These are phyloP conservation scores for Pyrgus malvae DNA, from an alignment of 2,888 invertebrate species.

Conservation along the genomic window DNA sequence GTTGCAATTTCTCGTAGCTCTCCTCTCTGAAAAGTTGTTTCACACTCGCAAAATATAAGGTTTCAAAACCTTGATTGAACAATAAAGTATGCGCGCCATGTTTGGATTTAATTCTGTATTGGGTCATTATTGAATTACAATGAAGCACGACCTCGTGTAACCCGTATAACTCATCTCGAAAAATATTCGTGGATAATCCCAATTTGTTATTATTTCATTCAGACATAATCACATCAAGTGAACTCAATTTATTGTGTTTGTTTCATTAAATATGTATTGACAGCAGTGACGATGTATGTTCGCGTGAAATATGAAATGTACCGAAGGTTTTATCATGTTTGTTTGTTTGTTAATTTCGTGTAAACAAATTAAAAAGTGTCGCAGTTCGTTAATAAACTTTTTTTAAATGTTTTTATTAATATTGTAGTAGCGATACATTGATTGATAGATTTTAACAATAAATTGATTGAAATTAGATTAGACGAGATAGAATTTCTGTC, in stretches of 20 bases:
- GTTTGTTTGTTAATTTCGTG: conserved; percentile 17
- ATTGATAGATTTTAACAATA: no score
- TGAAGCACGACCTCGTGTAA: background rate
- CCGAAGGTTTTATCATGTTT: conserved; percentile 13
- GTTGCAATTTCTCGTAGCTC: no score
- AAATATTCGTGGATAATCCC: conserved; percentile 2
- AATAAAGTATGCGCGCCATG: no score
- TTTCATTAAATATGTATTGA: conserved; percentile 38
- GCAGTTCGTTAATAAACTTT: background rate
- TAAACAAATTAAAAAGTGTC: conserved; percentile 16
- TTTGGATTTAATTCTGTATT: background rate
- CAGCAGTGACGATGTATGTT: conserved; percentile 22
- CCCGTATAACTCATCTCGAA: background rate
- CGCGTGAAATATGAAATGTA: conserved; percentile 30
- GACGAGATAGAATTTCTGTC: no score
- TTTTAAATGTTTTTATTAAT: no score
- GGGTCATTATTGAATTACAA: background rate
- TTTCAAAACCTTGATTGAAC: no score
- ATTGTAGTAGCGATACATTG: no score
- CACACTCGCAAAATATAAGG: no score
- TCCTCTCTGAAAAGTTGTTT: no score
- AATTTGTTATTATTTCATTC: conserved; percentile 23
- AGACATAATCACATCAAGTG: conserved; percentile 32
- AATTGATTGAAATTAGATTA: no score
- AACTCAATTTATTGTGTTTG: conserved; percentile 45